Evolutionary conservation across 2,113 vertebrate genomes (phyloP).

Genomic region (Trinectes maculatus): DNA sequence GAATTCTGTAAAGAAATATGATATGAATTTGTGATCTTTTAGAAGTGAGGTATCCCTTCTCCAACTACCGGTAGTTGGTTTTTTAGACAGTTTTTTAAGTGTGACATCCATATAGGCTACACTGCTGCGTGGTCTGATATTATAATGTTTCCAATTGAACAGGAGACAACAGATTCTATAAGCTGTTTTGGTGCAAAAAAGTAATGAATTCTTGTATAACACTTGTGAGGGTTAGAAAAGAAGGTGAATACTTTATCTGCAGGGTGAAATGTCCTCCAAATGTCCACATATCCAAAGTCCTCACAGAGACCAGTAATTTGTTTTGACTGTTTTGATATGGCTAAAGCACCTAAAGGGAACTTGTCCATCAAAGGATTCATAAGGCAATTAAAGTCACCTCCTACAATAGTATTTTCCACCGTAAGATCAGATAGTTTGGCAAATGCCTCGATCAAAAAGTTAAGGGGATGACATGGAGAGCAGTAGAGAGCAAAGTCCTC

Average conservation of each 20-base stretch:
- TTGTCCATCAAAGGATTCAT: slow-evolving; percentile 1
- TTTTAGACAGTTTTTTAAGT: not conserved
- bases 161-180: not conserved
- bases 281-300: not conserved
- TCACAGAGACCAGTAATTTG: slow-evolving; percentile 2
- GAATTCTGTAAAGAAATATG: not conserved
- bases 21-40: not conserved
- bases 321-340: not conserved
- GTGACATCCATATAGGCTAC: not conserved
- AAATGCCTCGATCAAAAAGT: not conserved
- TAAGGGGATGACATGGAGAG: not conserved
- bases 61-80: not conserved
- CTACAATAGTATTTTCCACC: slow-evolving; percentile 1
- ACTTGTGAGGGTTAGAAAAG: not conserved
- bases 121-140: not conserved
- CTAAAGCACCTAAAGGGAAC: not conserved
- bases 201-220: not conserved
- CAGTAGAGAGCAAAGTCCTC: slow-evolving; percentile 4
- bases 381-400: slow-evolving; percentile 15
- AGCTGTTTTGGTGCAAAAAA: not conserved
- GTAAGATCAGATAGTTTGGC: not conserved
- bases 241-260: not conserved
- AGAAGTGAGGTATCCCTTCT: not conserved
- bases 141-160: slow-evolving; percentile 2
- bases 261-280: not conserved